Conservation (phyloP, 2,113 vertebrate genomes). For the Leptobrachium ailaonicum region DNA sequence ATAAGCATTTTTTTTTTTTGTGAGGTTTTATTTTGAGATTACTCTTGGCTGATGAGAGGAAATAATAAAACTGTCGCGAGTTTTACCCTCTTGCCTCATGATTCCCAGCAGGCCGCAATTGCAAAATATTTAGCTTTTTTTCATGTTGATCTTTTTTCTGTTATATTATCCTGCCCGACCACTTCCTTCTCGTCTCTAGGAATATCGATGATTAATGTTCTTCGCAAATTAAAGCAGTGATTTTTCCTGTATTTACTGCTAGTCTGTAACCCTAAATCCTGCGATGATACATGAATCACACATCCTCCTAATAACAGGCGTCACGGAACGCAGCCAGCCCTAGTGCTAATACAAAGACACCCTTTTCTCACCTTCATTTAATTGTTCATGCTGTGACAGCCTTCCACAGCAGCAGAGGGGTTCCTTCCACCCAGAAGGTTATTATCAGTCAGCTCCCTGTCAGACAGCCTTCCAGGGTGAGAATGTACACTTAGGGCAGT, state of each 20-base stretch:
- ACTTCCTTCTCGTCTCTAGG: constrained; percentile 32
- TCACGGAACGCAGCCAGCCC: too few species aligned
- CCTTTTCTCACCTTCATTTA: too few species aligned
- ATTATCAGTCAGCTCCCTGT: too few species aligned
- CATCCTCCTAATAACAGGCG: too few species aligned
- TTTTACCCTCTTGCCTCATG: background rate
- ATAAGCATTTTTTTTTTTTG: background rate
- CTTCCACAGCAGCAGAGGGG: too few species aligned
- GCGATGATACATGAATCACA: too few species aligned
- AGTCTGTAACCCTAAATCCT: too few species aligned
- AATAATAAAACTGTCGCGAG: background rate
- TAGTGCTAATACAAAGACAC: too few species aligned
- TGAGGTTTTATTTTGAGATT: background rate
- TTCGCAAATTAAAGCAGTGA: background rate
- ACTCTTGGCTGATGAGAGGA: background rate
- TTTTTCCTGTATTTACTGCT: background rate
- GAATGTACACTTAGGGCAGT: too few species aligned
- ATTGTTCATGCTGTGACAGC: too few species aligned
- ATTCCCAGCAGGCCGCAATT: constrained; percentile 15
- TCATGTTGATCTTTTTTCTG: constrained; percentile 19
- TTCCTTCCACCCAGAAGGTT: too few species aligned
- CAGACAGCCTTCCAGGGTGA: too few species aligned
- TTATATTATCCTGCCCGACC: constrained; percentile 15
- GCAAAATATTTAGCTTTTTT: constrained; percentile 34
- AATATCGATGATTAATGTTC: constrained; percentile 11